These are phyloP conservation scores for Eupithecia inturbata DNA, from an alignment of 2,888 invertebrate species.

Conservation along the genomic window DNA sequence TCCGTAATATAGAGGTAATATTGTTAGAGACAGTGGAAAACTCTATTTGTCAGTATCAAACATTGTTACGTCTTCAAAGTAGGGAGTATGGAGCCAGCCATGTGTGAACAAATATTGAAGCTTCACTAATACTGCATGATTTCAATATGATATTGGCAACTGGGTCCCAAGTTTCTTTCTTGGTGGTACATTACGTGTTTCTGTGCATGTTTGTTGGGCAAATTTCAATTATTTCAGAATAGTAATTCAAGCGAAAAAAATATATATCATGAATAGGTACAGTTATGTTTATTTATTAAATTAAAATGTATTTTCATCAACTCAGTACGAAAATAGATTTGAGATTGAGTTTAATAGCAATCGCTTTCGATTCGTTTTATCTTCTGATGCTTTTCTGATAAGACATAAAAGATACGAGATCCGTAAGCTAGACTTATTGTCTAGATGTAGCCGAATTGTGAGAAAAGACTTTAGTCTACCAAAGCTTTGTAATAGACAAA, in stretches of 20 bases:
- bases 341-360: not conserved
- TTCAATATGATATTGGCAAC: not conserved
- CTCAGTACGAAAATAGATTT: not conserved
- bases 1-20: not conserved
- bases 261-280: too few species aligned
- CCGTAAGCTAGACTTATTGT: conserved; percentile 16
- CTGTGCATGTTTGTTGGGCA: too few species aligned
- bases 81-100: conserved; percentile 1
- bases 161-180: not conserved
- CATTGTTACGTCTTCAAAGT: conserved; percentile 6
- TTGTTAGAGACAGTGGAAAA: conserved; percentile 12
- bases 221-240: too few species aligned
- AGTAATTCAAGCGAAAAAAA: not conserved
- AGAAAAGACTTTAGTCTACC: not conserved
- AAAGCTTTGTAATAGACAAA: not conserved
- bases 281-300: too few species aligned
- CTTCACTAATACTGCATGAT: conserved; percentile 3
- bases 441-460: conserved; percentile 10
- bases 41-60: conserved; percentile 11
- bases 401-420: conserved; percentile 13
- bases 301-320: not conserved
- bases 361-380: not conserved
- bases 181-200: not conserved
- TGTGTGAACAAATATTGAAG: conserved; percentile 10
- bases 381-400: not conserved